Conservation (phyloP, 2,888 invertebrate genomes). For the Unio delphinus region DNA sequence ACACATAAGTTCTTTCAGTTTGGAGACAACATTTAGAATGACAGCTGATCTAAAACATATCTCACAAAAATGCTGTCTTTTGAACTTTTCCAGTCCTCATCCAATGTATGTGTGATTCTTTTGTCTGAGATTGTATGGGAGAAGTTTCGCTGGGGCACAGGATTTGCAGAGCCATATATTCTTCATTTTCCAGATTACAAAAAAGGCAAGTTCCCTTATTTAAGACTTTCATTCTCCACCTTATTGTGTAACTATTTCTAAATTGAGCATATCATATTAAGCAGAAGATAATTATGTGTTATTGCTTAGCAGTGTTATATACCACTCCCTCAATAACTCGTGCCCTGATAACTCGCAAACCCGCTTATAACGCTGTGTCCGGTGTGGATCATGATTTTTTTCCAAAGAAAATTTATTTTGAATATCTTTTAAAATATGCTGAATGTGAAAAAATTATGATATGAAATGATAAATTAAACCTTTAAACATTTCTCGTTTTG, state of each 20-base stretch:
- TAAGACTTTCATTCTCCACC: background rate
- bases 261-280: background rate
- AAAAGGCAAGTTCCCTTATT: conserved; percentile 73
- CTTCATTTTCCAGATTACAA: conserved; percentile 87
- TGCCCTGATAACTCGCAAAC: no score
- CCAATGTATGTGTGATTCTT: conserved; percentile 84
- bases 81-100: conserved; percentile 72
- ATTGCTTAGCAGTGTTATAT: no score
- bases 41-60: background rate
- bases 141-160: conserved; percentile 82
- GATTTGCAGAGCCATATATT: conserved; percentile 81
- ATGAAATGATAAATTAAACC: no score
- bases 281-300: no score
- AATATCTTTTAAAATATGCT: no score
- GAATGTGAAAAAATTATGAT: no score
- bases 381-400: no score
- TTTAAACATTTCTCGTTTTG: no score
- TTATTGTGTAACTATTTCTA: background rate
- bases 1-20: no score
- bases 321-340: no score
- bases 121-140: conserved; percentile 86
- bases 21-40: background rate
- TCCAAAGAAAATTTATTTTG: no score
- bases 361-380: no score
- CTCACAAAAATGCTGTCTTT: background rate